Conservation (phyloP, 1,140 invertebrate species). For the Neodiprion virginianus region DNA sequence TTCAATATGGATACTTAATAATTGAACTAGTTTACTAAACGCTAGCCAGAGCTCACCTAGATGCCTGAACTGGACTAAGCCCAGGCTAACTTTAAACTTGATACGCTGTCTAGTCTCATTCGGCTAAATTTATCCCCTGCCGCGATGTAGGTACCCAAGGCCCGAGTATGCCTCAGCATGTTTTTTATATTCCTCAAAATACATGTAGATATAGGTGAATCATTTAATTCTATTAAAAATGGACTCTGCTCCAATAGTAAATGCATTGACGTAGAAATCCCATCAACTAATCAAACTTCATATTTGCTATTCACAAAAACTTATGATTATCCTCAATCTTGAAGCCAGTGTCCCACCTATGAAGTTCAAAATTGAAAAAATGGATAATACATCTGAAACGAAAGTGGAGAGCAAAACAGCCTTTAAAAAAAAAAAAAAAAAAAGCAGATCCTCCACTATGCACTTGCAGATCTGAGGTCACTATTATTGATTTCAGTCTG, state of each 20-base stretch:
- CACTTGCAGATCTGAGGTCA: slow-evolving; percentile 5
- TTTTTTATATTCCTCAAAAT: slow-evolving; percentile 6
- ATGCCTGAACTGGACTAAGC: slow-evolving; percentile 51
- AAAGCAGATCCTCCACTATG: slow-evolving; percentile 22
- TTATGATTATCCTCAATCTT: too few species aligned
- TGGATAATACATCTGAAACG: neutral
- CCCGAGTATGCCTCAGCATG: slow-evolving; percentile 21
- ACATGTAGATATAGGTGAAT: neutral
- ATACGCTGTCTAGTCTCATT: slow-evolving; percentile 54
- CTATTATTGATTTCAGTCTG: slow-evolving; percentile 54
- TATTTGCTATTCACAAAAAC: too few species aligned
- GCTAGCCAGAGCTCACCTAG: slow-evolving; percentile 40
- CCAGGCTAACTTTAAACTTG: slow-evolving; percentile 60
- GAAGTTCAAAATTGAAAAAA: slow-evolving; percentile 15
- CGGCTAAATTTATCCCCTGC: slow-evolving; percentile 51
- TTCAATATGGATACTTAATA: slow-evolving; percentile 1
- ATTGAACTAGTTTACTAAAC: slow-evolving; percentile 26
- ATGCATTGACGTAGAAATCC: too few species aligned
- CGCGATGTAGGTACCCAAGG: neutral
- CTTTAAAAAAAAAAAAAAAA: slow-evolving; percentile 26
- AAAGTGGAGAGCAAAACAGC: slow-evolving; percentile 20
- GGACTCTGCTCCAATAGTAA: too few species aligned
- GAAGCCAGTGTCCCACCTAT: too few species aligned
- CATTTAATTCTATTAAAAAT: too few species aligned
- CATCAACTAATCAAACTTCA: too few species aligned